phyloP scores from a whole-genome alignment of 2,797 vertebrate species.

The Huso huso region DNA sequence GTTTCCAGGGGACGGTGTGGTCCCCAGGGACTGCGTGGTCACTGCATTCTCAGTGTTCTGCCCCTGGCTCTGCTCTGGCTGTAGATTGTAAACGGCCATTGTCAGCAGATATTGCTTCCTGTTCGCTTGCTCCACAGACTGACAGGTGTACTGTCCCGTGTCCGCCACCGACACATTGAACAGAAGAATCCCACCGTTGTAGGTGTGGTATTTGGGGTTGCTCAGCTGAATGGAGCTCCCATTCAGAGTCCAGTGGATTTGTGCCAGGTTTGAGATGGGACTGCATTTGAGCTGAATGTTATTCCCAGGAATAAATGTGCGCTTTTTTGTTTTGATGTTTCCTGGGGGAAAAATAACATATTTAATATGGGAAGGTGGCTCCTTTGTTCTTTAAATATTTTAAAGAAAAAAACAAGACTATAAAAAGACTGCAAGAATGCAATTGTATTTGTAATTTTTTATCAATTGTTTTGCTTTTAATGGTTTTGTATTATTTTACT shows the following conservation, averaged over 20 bases:
- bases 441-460: neutral
- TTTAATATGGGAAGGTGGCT: neutral
- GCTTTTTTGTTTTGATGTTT: slow-evolving; percentile 30
- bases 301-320: slow-evolving; percentile 42
- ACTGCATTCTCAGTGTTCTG: slow-evolving; percentile 12
- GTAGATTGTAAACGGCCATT: slow-evolving; percentile 43
- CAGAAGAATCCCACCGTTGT: slow-evolving; percentile 45
- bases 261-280: slow-evolving; percentile 55
- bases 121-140: slow-evolving; percentile 44
- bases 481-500: neutral
- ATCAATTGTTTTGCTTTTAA: neutral
- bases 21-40: slow-evolving; percentile 18
- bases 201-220: slow-evolving; percentile 49
- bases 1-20: slow-evolving; percentile 9
- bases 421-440: neutral
- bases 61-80: slow-evolving; percentile 10
- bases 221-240: slow-evolving; percentile 35
- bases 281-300: slow-evolving; percentile 48
- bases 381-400: neutral
- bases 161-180: slow-evolving; percentile 34
- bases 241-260: slow-evolving; percentile 48
- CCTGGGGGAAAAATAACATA: slow-evolving; percentile 31
- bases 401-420: neutral
- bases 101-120: slow-evolving; percentile 34
- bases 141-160: slow-evolving; percentile 48